Percentiles rank a stretch among this genome's conserved stretches.
These are phyloP conservation scores for Brachyptera risi DNA, from an alignment of 2,888 invertebrate genomes.

Conservation along the genomic window DNA sequence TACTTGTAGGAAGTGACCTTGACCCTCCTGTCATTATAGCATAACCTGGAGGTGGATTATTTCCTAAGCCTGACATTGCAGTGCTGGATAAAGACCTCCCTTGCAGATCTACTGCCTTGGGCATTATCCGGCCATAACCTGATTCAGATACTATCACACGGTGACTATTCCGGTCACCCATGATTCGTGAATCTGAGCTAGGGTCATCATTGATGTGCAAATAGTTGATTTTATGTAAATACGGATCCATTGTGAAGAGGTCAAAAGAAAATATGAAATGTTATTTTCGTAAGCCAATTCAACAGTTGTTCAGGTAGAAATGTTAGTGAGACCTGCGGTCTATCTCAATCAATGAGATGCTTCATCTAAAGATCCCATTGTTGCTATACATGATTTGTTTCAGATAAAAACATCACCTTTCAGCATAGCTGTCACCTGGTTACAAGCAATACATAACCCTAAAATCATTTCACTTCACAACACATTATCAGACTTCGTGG, in stretches of 20 bases:
- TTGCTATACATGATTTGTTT: neutral
- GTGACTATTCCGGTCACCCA: constrained; percentile 22
- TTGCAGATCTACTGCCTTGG: constrained; percentile 40
- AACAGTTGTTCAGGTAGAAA: too few species aligned
- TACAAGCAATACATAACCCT: neutral
- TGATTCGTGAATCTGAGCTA: constrained; percentile 6
- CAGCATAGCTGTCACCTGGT: neutral
- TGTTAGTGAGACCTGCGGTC: too few species aligned
- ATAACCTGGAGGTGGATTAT: constrained; percentile 27
- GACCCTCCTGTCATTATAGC: constrained; percentile 30
- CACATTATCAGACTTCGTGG: neutral
- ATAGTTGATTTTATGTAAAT: constrained; percentile 34
- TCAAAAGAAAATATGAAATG: too few species aligned
- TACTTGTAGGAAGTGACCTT: constrained; percentile 35
- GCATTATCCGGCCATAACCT: constrained; percentile 44
- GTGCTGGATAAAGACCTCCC: constrained; percentile 33
- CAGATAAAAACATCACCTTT: neutral
- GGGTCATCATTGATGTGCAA: constrained; percentile 31
- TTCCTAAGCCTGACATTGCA: constrained; percentile 28
- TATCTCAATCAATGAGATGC: too few species aligned
- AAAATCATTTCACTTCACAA: neutral
- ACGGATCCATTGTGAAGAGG: constrained; percentile 35
- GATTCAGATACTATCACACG: constrained; percentile 36
- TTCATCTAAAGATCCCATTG: too few species aligned
- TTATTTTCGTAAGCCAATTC: too few species aligned